phyloP scores from a whole-genome alignment of 2,797 vertebrate species.

The Poliocrania exsul region DNA sequence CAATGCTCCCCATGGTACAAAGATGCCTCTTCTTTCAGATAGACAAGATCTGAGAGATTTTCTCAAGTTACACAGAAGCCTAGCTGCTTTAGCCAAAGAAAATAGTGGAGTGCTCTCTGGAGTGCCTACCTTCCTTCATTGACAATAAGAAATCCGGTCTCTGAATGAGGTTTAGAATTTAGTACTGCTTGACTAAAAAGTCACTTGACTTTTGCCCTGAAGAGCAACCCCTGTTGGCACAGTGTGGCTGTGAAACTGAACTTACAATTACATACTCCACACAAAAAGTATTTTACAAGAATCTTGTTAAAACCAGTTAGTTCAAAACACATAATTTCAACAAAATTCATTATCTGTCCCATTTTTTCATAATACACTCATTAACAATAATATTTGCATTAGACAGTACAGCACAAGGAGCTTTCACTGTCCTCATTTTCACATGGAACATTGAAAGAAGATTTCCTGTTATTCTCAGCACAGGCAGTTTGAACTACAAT shows the following conservation, averaged over 20 bases:
- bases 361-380: neutral
- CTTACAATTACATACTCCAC: neutral
- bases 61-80: neutral
- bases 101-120: neutral
- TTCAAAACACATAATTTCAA: neutral
- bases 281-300: neutral
- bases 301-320: neutral
- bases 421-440: neutral
- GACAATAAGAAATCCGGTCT: neutral
- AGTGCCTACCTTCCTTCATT: neutral
- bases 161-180: neutral
- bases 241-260: neutral
- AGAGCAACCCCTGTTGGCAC: neutral
- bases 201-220: neutral
- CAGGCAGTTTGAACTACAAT: neutral
- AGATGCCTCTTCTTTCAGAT: neutral
- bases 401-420: neutral
- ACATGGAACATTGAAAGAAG: neutral
- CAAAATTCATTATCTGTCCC: neutral
- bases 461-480: neutral
- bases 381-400: neutral
- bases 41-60: neutral
- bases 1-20: neutral
- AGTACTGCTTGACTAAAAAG: neutral
- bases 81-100: neutral